Percentiles rank a stretch among this genome's conserved stretches.
Conservation (phyloP, 2,113 vertebrate species). For the Hyperopisus bebe region DNA sequence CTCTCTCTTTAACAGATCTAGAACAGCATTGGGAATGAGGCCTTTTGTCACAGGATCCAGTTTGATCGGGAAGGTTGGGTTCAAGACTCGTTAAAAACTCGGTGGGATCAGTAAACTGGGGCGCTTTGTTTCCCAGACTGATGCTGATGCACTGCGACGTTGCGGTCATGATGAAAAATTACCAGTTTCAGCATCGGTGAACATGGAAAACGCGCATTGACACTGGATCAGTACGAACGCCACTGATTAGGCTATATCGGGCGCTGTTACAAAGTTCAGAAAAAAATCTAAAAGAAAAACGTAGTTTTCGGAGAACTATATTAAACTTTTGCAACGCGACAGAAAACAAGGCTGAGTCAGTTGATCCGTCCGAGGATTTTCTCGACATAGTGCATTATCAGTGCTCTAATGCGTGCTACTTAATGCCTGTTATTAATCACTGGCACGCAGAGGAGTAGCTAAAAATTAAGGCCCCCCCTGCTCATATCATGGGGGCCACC, state of each 20-base stretch:
- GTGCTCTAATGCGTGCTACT: not conserved
- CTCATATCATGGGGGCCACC: not conserved
- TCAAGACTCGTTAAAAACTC: not conserved
- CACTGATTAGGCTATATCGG: not conserved
- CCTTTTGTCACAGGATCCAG: not conserved
- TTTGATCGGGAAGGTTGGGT: not conserved
- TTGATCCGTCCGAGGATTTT: not conserved
- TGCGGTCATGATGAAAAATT: not conserved
- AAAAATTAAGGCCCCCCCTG: not conserved
- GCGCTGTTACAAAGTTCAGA: not conserved
- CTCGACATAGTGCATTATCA: not conserved
- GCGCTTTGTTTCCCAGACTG: not conserved
- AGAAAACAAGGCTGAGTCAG: not conserved
- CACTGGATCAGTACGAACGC: not conserved
- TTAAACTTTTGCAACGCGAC: not conserved
- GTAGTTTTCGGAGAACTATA: not conserved
- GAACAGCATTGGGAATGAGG: not conserved
- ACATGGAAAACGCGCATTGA: not conserved
- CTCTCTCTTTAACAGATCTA: not conserved
- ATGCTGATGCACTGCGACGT: not conserved
- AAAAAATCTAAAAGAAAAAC: not conserved
- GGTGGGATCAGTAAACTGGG: not conserved
- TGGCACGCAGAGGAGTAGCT: not conserved
- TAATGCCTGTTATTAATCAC: not conserved
- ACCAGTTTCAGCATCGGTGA: not conserved